A percentile compares a stretch with the other conserved stretches of the same genome.
Conservation (phyloP, 2,888 invertebrate species). For the Metallyticus violacea region DNA sequence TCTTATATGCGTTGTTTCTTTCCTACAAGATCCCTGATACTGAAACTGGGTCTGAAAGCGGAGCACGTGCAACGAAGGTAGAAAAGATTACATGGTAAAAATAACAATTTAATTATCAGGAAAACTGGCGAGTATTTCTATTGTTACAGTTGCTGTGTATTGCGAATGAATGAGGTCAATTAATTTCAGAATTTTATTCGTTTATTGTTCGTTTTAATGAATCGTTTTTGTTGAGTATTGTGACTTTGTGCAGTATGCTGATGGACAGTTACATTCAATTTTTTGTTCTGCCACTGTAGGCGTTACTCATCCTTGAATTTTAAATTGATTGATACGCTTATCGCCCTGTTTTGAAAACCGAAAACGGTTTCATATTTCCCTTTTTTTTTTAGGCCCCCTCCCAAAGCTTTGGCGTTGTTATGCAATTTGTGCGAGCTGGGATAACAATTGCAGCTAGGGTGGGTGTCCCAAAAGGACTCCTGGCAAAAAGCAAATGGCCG, state of each 20-base stretch:
- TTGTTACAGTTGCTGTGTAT: background rate
- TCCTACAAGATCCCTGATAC: too few species aligned
- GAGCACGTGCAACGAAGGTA: too few species aligned
- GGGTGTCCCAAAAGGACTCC: background rate
- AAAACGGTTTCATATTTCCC: conserved; percentile 4
- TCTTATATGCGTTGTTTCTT: too few species aligned
- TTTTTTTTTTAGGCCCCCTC: background rate
- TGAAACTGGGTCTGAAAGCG: too few species aligned
- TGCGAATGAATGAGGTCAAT: background rate
- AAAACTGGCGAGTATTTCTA: background rate
- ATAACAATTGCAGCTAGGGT: background rate
- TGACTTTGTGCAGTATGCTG: background rate
- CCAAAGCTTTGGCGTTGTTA: background rate
- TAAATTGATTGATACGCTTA: conserved; percentile 1
- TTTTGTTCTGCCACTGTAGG: background rate
- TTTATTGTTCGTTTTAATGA: background rate
- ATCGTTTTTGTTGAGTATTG: background rate
- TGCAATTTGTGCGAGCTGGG: background rate
- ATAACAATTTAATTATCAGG: background rate
- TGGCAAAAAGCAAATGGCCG: too few species aligned
- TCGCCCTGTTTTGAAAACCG: background rate
- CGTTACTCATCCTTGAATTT: background rate
- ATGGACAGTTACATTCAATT: background rate
- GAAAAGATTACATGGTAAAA: background rate
- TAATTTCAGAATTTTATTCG: background rate